A percentile compares a stretch with the other conserved stretches of the same genome.
Conservation (phyloP, 1,140 invertebrate species). For the Platyura marginata region DNA sequence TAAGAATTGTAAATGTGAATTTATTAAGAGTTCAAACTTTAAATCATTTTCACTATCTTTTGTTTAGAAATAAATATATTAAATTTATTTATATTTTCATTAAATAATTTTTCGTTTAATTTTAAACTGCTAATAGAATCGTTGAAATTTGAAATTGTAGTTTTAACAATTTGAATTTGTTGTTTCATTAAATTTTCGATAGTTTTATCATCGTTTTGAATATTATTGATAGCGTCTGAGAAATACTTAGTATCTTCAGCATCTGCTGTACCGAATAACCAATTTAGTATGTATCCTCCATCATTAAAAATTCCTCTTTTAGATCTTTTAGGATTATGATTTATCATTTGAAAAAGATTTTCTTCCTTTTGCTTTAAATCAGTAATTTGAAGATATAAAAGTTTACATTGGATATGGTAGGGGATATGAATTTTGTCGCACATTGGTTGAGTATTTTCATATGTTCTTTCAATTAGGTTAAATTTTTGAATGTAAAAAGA, state of each 20-base stretch:
- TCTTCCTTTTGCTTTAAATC: no score
- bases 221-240: neutral
- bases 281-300: neutral
- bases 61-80: neutral
- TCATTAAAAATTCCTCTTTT: slow-evolving; percentile 1
- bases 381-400: no score
- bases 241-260: neutral
- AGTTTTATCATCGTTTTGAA: neutral
- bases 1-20: neutral
- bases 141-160: neutral
- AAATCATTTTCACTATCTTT: no score
- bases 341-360: no score
- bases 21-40: no score
- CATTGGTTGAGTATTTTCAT: neutral
- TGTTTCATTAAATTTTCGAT: neutral
- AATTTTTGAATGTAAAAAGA: neutral
- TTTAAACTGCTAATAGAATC: neutral
- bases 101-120: neutral
- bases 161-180: neutral
- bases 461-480: neutral
- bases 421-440: no score
- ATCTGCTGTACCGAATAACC: neutral
- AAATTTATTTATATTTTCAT: neutral
- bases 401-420: no score
- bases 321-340: neutral